Base-by-base conservation (phyloP, 2,888 invertebrate species). In the Augochlorella aurata region DNA sequence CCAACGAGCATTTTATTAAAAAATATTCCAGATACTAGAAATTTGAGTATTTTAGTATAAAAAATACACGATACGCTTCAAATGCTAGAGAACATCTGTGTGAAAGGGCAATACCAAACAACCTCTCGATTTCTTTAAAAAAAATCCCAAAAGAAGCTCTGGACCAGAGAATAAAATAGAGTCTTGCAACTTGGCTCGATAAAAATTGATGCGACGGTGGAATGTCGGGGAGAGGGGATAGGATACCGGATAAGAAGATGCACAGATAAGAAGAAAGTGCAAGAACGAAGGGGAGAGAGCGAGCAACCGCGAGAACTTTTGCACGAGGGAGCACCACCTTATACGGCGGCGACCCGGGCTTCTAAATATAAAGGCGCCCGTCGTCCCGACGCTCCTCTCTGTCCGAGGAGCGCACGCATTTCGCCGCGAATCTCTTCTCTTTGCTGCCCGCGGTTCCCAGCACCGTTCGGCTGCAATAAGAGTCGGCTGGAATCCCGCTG, bases 291-390 rank as follows among this genome's bases (percentile, higher is more conserved):
- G 61, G 66, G 54, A 72, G 76, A 79, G 75, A 71, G 79, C 52
- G 49, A 79, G 77, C 76, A 76, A 84, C 61, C 78, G 84, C 83
- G 83, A 84, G 87, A 82, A 86, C 84, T 90, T 87, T 87, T 89
- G 88, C 88, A 87, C 89, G 89, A 90, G 90, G 89, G 89, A 92
- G 90, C 90, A 91, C 93, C 93, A 91, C 93, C 93, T 92, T 93
- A 93, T 93, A 93, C 93, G 93, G 93, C 90, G 91, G 90, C 93
- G 90, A 92, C 93, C 93, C 93, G 91, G 93, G 91, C 91, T 88
- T 92, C 93, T 93, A 93, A 93, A 93, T 93, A 93, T 93, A 93
- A 93, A 93, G 91, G 92, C 92, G 91, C 90, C 92, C 90, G 89
- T 81, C 90, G 89, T 89, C 86, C 89, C 89, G 89, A 90, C 84